A percentile compares a stretch with the other conserved stretches of the same genome.
Conservation (phyloP, 2,113 vertebrate genomes). For the Nansenia antarctica region DNA sequence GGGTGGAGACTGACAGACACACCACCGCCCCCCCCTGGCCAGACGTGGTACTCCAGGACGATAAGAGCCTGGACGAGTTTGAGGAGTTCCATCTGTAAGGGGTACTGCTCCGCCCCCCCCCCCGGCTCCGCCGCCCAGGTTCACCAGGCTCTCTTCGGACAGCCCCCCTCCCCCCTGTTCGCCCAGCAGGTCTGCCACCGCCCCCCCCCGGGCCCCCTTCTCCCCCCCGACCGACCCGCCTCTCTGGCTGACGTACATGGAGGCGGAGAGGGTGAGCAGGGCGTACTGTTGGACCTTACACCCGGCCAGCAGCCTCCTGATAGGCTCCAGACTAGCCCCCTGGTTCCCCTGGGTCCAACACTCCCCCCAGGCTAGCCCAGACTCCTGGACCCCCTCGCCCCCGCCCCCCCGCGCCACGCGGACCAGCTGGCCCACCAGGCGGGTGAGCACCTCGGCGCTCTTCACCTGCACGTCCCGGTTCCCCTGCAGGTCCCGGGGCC, state of each 20-base stretch:
- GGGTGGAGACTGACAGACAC: constrained; percentile 33
- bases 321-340: constrained; percentile 62
- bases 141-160: constrained; percentile 86
- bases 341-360: constrained; percentile 25
- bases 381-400: constrained; percentile 35
- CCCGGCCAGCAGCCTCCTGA: constrained; percentile 77
- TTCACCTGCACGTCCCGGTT: constrained; percentile 96
- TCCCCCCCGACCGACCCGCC: too few species aligned
- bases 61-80: constrained; percentile 92
- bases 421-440: constrained; percentile 81
- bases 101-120: constrained; percentile 88
- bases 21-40: constrained; percentile 59
- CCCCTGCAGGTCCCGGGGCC: constrained; percentile 82
- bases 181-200: constrained; percentile 33
- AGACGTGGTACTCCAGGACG: constrained; percentile 86
- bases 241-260: constrained; percentile 88
- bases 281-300: constrained; percentile 90
- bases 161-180: constrained; percentile 70
- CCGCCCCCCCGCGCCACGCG: constrained; percentile 68
- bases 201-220: constrained; percentile 32
- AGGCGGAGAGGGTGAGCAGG: constrained; percentile 87
- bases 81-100: constrained; percentile 91
- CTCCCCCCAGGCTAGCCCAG: constrained; percentile 51
- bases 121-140: constrained; percentile 83
- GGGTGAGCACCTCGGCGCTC: constrained; percentile 88